These are phyloP conservation scores for Pelecanoides urinatrix DNA, from an alignment of 2,113 vertebrate genomes.

Conservation along the genomic window DNA sequence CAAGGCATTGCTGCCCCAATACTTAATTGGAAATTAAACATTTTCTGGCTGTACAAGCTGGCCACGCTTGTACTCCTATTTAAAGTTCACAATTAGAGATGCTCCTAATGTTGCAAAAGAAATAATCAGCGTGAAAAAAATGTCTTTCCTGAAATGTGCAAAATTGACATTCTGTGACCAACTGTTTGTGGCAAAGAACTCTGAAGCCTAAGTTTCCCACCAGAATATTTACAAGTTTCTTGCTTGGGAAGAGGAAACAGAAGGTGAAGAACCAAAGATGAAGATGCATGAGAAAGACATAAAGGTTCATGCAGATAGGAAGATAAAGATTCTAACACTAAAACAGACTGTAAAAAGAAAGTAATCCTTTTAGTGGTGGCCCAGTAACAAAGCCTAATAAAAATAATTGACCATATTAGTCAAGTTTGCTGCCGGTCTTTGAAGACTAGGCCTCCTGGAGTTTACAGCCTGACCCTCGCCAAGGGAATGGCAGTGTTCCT, in stretches of 20 bases:
- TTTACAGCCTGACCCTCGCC: background rate
- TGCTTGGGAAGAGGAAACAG: background rate
- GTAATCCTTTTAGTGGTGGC: background rate
- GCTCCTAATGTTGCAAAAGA: background rate
- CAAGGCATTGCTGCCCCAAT: constrained; percentile 6
- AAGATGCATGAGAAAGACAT: background rate
- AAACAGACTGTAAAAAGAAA: background rate
- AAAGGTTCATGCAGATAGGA: background rate
- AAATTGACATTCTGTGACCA: background rate
- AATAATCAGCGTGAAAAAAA: background rate
- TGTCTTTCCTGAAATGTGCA: background rate
- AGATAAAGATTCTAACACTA: background rate
- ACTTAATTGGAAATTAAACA: constrained; percentile 62
- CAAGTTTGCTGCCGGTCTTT: background rate
- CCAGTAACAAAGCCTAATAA: background rate
- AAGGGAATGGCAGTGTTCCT: background rate
- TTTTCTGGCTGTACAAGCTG: constrained; percentile 14
- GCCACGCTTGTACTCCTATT: constrained; percentile 11
- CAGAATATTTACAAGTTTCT: background rate
- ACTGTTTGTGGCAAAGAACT: background rate
- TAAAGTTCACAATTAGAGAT: constrained; percentile 37
- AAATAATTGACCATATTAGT: background rate
- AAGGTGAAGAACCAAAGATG: background rate
- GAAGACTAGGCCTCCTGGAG: background rate
- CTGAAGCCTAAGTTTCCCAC: background rate